Conservation (phyloP, 2,113 vertebrate genomes). For the Lontra canadensis region DNA sequence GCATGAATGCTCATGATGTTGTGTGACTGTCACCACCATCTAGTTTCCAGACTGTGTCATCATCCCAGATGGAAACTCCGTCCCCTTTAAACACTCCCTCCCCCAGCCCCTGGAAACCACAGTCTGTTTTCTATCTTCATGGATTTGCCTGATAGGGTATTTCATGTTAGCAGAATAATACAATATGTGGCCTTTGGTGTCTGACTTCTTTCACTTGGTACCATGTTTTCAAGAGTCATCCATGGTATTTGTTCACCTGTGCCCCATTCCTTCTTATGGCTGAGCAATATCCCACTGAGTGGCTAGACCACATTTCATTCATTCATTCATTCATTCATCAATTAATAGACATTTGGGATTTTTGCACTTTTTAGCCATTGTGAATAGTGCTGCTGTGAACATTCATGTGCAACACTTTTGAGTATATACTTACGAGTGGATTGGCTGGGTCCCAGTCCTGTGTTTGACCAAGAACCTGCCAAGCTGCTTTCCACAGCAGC, state of each 20-base stretch:
- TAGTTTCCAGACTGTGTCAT: background rate
- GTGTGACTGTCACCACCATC: background rate
- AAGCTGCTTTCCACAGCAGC: background rate
- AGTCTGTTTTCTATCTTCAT: background rate
- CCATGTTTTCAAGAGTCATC: background rate
- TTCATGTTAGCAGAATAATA: background rate
- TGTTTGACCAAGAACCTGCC: background rate
- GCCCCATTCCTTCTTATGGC: background rate
- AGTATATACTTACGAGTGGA: background rate
- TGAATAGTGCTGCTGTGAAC: background rate
- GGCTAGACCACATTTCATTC: background rate
- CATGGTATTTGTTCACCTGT: rapidly evolving
- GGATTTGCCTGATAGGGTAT: background rate
- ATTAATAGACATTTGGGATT: background rate
- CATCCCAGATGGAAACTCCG: background rate
- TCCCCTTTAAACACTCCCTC: background rate
- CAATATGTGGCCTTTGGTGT: background rate
- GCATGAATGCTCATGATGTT: background rate
- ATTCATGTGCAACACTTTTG: background rate
- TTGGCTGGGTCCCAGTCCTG: background rate
- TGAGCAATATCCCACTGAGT: background rate
- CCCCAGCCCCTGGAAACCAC: background rate
- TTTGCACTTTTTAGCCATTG: background rate
- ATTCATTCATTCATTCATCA: background rate
- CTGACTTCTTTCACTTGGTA: background rate